These are phyloP conservation scores for Monoplex corrugatus DNA, from an alignment of 2,888 invertebrate species.

Conservation along the genomic window DNA sequence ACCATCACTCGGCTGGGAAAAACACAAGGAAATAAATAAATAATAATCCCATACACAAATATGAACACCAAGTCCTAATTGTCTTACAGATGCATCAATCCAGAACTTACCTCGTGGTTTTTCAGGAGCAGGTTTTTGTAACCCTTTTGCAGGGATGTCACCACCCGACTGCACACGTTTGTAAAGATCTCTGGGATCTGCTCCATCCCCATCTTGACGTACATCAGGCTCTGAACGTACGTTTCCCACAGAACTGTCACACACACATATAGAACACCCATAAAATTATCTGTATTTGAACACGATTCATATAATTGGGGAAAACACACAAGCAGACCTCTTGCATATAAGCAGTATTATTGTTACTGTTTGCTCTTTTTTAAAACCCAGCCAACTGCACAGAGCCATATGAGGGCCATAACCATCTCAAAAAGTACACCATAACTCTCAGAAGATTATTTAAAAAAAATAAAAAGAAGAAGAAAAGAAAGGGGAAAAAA, in stretches of 20 bases:
- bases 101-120: slow-evolving; percentile 78
- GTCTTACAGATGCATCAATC: too few species aligned
- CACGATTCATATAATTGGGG: neutral
- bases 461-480: too few species aligned
- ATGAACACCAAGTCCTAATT: too few species aligned
- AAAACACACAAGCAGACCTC: neutral
- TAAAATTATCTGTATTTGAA: neutral
- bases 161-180: slow-evolving; percentile 95
- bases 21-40: neutral
- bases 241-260: slow-evolving; percentile 65
- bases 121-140: slow-evolving; percentile 94
- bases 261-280: neutral
- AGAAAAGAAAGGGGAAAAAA: too few species aligned
- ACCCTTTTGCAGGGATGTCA: slow-evolving; percentile 95
- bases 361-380: too few species aligned
- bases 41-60: neutral
- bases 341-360: too few species aligned
- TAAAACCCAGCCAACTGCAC: too few species aligned
- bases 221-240: slow-evolving; percentile 61
- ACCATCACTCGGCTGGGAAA: neutral
- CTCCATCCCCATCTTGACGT: slow-evolving; percentile 58
- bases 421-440: too few species aligned
- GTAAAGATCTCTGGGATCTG: slow-evolving; percentile 86
- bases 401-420: too few species aligned
- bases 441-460: too few species aligned